Percentiles rank a stretch among this genome's conserved stretches.
Evolutionary conservation across 2,797 vertebrate species (phyloP).

Genomic region (Epinephelus coioides): DNA sequence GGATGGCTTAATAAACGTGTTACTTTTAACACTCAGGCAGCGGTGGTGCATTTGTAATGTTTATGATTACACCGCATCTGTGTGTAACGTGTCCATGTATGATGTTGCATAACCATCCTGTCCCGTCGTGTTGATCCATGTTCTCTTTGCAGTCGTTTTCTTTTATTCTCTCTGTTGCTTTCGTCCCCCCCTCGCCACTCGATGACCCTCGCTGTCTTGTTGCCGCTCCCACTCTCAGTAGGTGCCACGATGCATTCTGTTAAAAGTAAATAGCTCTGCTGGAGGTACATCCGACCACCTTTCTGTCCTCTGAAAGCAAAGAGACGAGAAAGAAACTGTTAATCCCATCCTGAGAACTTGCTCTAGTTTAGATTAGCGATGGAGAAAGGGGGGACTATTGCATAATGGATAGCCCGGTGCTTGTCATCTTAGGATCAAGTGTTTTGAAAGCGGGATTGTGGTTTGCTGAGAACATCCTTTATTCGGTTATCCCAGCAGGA

Average conservation of each 20-base stretch:
- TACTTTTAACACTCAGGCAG: slow-evolving; percentile 37
- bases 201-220: slow-evolving; percentile 50
- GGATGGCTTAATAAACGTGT: slow-evolving; percentile 33
- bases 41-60: slow-evolving; percentile 10
- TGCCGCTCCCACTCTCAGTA: slow-evolving; percentile 32
- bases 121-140: slow-evolving; percentile 37
- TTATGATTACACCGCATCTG: slow-evolving; percentile 14
- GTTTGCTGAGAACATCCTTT: slow-evolving; percentile 59
- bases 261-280: slow-evolving; percentile 29
- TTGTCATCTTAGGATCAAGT: slow-evolving; percentile 69
- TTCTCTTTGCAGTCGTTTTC: slow-evolving; percentile 28
- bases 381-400: slow-evolving; percentile 44
- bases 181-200: slow-evolving; percentile 22
- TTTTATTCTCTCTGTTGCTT: slow-evolving; percentile 19
- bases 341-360: slow-evolving; percentile 41
- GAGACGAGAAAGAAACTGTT: not conserved
- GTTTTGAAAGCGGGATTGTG: slow-evolving; percentile 64
- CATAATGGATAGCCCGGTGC: slow-evolving; percentile 55
- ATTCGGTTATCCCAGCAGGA: slow-evolving; percentile 54
- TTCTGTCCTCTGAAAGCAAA: slow-evolving; percentile 24
- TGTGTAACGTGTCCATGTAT: slow-evolving; percentile 1
- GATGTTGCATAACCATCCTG: slow-evolving; percentile 58
- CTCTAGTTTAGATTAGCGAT: slow-evolving; percentile 51
- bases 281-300: not conserved
- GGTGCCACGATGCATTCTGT: slow-evolving; percentile 27